phyloP scores from a whole-genome alignment of 2,797 vertebrate genomes.

The Vipera ursinii region DNA sequence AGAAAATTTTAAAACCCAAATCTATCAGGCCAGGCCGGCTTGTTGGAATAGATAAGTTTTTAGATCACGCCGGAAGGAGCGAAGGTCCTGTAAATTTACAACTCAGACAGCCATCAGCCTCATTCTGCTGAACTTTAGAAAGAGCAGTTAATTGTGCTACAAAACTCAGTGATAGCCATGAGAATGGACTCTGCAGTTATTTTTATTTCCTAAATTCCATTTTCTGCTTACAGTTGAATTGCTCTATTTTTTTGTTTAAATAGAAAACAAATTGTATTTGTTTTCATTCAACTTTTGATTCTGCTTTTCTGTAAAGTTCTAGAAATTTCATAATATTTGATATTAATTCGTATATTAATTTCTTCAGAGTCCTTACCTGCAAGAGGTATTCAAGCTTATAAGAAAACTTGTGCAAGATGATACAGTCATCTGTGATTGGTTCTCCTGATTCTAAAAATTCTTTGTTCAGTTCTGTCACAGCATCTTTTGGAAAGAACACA shows the following conservation, averaged over 20 bases:
- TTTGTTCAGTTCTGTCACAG: constrained; percentile 85
- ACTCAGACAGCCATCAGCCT: background rate
- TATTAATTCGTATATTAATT: background rate
- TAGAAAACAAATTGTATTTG: background rate
- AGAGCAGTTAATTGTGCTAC: background rate
- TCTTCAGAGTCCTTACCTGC: constrained; percentile 76
- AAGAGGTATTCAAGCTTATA: constrained; percentile 95
- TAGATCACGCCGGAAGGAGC: too few species aligned
- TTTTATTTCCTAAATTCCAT: background rate
- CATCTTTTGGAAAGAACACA: constrained; percentile 74
- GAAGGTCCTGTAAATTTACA: background rate
- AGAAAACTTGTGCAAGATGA: constrained; percentile 91
- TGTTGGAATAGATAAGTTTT: too few species aligned
- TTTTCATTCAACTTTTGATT: background rate
- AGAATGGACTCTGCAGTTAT: background rate
- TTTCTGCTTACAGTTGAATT: background rate
- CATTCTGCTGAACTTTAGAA: background rate
- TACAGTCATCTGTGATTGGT: constrained; percentile 91
- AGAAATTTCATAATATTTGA: background rate
- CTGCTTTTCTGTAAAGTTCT: background rate
- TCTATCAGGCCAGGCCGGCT: too few species aligned
- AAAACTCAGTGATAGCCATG: background rate
- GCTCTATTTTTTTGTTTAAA: background rate
- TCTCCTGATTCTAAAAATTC: constrained; percentile 91
- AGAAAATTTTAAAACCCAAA: too few species aligned